These are phyloP conservation scores for Euphydryas editha DNA, from an alignment of 2,888 invertebrate species.

Conservation along the genomic window DNA sequence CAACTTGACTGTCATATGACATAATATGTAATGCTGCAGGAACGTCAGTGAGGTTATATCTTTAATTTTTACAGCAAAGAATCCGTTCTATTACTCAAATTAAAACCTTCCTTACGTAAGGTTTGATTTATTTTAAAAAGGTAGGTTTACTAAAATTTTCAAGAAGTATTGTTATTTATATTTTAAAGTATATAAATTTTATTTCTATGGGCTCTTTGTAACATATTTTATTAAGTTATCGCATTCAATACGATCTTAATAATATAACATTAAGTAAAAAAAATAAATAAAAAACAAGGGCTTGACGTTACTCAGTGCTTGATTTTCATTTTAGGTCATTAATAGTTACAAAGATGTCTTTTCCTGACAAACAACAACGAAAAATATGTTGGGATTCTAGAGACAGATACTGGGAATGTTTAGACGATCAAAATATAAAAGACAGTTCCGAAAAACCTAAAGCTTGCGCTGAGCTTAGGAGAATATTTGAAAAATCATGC, in stretches of 20 bases:
- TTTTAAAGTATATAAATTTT: background rate
- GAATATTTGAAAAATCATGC: slow-evolving; percentile 90
- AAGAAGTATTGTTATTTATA: background rate
- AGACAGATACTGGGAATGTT: slow-evolving; percentile 95
- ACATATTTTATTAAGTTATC: background rate
- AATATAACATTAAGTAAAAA: background rate
- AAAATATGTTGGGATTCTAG: slow-evolving; percentile 93
- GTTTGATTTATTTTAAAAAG: slow-evolving; percentile 5
- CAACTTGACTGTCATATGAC: background rate
- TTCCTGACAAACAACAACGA: slow-evolving; percentile 90
- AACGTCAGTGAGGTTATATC: slow-evolving; percentile 26
- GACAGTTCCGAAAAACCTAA: slow-evolving; percentile 80
- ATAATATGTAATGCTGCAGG: slow-evolving; percentile 3
- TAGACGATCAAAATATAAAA: slow-evolving; percentile 87
- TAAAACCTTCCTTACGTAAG: background rate
- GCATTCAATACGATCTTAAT: background rate
- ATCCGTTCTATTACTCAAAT: background rate
- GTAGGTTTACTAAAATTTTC: background rate
- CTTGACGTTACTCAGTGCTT: slow-evolving; percentile 16
- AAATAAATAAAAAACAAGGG: background rate
- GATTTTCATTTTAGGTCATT: slow-evolving; percentile 38
- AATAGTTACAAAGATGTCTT: slow-evolving; percentile 86
- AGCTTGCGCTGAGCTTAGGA: slow-evolving; percentile 87
- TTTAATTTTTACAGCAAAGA: slow-evolving; percentile 21
- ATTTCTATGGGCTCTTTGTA: background rate